phyloP scores from a whole-genome alignment of 2,113 vertebrate genomes.

The Balaeniceps rex region DNA sequence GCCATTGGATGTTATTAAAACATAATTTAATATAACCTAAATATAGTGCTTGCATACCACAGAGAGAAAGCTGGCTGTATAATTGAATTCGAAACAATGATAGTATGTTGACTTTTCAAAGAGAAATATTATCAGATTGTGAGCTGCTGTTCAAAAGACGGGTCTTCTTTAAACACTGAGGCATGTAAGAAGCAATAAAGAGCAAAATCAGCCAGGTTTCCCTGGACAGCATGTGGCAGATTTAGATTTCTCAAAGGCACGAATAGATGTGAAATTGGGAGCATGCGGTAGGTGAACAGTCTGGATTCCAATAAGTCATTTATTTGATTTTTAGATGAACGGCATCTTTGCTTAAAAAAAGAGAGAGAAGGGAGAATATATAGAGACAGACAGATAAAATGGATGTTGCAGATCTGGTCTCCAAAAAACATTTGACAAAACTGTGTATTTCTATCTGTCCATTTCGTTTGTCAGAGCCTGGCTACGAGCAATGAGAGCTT shows the following conservation, averaged over 20 bases:
- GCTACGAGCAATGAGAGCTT: neutral
- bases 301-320: neutral
- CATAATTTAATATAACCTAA: constrained; percentile 73
- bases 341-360: neutral
- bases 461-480: neutral
- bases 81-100: constrained; percentile 62
- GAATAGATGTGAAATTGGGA: neutral
- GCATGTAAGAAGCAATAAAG: constrained; percentile 54
- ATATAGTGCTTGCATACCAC: constrained; percentile 56
- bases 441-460: rapidly evolving
- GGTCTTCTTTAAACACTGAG: constrained; percentile 33
- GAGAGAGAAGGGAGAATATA: neutral
- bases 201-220: constrained; percentile 1
- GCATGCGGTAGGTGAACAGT: neutral
- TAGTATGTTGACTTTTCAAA: constrained; percentile 66
- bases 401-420: neutral
- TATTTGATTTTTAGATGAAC: neutral
- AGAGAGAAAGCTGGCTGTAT: constrained; percentile 27
- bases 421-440: neutral
- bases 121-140: constrained; percentile 65
- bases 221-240: constrained; percentile 1
- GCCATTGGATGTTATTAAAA: constrained; percentile 69
- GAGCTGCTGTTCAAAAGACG: constrained; percentile 54
- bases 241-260: constrained; percentile 17
- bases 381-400: neutral